These are phyloP conservation scores for Myodes glareolus DNA, from an alignment of 2,113 vertebrate species.

Conservation along the genomic window DNA sequence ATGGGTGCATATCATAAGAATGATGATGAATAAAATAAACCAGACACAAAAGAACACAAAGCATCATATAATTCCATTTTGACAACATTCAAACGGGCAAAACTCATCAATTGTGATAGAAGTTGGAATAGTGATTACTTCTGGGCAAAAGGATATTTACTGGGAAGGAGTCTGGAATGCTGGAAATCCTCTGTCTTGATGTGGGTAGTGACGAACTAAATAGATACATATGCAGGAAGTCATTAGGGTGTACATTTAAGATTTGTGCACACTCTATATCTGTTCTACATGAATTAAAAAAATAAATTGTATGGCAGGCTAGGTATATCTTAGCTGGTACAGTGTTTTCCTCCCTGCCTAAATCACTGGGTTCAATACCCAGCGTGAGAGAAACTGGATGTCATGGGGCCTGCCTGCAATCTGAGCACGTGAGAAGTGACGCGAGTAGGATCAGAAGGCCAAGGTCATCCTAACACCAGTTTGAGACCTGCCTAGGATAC, in stretches of 20 bases:
- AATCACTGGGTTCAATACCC: neutral
- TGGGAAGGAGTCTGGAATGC: neutral
- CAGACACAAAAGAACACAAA: conserved; percentile 7
- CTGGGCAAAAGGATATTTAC: neutral
- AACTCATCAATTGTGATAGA: neutral
- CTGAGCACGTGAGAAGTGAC: neutral
- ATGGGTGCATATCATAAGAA: conserved; percentile 27
- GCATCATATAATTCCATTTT: conserved; percentile 27
- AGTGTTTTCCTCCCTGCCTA: neutral
- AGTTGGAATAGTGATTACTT: neutral
- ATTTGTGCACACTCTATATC: neutral
- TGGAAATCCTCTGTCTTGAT: conserved; percentile 34
- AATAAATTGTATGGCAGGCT: neutral
- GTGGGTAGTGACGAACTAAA: neutral
- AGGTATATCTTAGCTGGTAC: neutral
- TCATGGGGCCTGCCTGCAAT: neutral
- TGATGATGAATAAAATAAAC: neutral
- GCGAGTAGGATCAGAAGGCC: neutral
- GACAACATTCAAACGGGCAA: neutral
- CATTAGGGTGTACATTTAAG: neutral
- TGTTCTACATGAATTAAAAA: conserved; percentile 17
- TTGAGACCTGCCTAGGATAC: neutral
- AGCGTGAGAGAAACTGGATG: neutral
- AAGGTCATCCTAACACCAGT: neutral
- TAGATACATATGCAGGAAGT: conserved; percentile 24